Conservation (phyloP, 2,797 vertebrate genomes). For the Lindbergichthys nudifrons region DNA sequence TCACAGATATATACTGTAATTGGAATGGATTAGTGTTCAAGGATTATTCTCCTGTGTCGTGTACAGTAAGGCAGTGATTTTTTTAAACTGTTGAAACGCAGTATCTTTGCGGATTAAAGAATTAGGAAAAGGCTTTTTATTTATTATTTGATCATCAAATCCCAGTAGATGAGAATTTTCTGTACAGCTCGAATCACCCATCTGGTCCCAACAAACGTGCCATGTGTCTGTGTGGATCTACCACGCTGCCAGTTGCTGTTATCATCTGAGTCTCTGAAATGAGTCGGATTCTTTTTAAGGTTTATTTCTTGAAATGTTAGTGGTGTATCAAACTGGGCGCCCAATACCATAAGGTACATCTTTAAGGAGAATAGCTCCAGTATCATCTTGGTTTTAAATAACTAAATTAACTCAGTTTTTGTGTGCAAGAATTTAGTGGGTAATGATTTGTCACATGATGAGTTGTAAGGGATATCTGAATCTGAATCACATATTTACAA, state of each 20-base stretch:
- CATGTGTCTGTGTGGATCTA: neutral
- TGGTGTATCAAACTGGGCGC: neutral
- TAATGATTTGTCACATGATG: neutral
- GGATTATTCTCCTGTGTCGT: constrained; percentile 12
- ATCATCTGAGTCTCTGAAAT: constrained; percentile 6
- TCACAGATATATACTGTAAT: constrained; percentile 73
- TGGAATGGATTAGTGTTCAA: constrained; percentile 77
- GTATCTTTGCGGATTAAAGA: constrained; percentile 8
- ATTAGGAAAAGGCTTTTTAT: neutral
- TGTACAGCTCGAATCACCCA: too few species aligned
- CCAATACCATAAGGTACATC: neutral
- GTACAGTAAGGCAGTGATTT: constrained; percentile 22
- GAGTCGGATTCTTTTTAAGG: constrained; percentile 3
- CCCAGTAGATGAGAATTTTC: too few species aligned
- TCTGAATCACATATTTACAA: too few species aligned
- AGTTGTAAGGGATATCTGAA: too few species aligned
- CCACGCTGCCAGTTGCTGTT: constrained; percentile 20
- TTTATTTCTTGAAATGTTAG: neutral
- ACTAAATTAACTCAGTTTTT: too few species aligned
- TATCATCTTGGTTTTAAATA: too few species aligned
- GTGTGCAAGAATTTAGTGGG: neutral
- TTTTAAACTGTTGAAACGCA: constrained; percentile 6
- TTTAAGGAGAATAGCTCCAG: neutral
- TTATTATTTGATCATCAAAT: too few species aligned
- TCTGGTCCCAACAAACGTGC: too few species aligned